These are phyloP conservation scores for Meda fulgida DNA, from an alignment of 2,797 vertebrate genomes.

Conservation along the genomic window DNA sequence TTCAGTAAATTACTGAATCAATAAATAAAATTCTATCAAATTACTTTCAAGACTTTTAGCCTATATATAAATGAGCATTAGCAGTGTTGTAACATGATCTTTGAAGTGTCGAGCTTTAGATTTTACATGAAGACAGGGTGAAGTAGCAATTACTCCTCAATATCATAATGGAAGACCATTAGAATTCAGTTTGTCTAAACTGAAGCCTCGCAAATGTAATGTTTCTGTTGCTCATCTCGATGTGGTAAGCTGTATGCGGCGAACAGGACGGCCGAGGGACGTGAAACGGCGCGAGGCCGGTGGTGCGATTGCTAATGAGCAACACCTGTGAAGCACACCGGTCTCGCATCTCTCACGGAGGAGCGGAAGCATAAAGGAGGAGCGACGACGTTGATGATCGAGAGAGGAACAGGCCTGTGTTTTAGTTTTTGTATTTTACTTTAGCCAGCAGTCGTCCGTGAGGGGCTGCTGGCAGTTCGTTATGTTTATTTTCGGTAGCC, in stretches of 20 bases:
- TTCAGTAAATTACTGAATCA: constrained; percentile 13
- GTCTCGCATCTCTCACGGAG: no score
- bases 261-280: no score
- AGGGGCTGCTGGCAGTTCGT: no score
- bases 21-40: not conserved
- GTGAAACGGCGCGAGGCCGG: no score
- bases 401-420: no score
- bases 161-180: constrained; percentile 21
- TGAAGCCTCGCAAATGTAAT: constrained; percentile 7
- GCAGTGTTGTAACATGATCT: not conserved
- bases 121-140: constrained; percentile 14
- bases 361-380: no score
- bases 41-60: not conserved
- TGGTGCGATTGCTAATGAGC: no score
- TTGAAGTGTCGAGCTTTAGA: constrained; percentile 1
- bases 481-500: no score
- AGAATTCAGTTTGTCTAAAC: constrained; percentile 25
- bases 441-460: no score
- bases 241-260: constrained; percentile 28
- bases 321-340: no score
- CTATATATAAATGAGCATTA: constrained; percentile 4
- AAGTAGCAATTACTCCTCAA: constrained; percentile 14
- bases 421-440: no score
- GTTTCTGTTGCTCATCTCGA: not conserved
- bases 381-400: no score